Evolutionary conservation across 2,113 vertebrate species (phyloP).

Genomic region (Microtus pennsylvanicus): DNA sequence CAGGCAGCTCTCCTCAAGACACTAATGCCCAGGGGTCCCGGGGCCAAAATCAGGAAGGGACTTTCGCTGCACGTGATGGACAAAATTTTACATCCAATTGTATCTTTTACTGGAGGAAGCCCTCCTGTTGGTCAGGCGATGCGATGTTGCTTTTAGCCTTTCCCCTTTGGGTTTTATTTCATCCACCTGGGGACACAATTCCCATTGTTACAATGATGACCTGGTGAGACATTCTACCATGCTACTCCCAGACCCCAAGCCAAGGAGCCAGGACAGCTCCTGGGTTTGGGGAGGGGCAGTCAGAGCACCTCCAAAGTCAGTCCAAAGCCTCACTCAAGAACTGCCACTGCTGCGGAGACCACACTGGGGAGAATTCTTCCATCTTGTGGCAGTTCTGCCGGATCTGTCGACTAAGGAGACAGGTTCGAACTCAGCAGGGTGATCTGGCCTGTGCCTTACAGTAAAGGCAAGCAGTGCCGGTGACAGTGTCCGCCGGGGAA

Average conservation of each 20-base stretch:
- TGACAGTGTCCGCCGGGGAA: background rate
- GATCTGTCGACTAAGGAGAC: background rate
- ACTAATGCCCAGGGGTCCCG: background rate
- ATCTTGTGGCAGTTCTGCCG: background rate
- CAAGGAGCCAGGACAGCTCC: background rate
- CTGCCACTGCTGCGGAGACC: background rate
- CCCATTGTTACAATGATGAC: background rate
- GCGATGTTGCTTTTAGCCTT: background rate
- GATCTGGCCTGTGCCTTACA: rapidly evolving
- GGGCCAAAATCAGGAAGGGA: background rate
- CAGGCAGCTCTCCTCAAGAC: background rate
- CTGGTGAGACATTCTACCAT: background rate
- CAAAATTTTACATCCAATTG: background rate
- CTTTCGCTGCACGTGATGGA: background rate
- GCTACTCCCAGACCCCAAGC: background rate
- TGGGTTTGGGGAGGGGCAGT: background rate
- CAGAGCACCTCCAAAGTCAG: background rate
- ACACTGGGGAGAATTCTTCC: background rate
- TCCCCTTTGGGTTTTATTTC: background rate
- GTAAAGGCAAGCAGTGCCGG: too few relatives aligned
- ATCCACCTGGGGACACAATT: background rate
- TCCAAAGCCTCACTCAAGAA: background rate
- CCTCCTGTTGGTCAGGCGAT: background rate
- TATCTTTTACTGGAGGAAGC: background rate
- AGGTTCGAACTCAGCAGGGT: background rate